Conservation (phyloP, 92 coral and sea anemone species). For the Bergia sp. region DNA sequence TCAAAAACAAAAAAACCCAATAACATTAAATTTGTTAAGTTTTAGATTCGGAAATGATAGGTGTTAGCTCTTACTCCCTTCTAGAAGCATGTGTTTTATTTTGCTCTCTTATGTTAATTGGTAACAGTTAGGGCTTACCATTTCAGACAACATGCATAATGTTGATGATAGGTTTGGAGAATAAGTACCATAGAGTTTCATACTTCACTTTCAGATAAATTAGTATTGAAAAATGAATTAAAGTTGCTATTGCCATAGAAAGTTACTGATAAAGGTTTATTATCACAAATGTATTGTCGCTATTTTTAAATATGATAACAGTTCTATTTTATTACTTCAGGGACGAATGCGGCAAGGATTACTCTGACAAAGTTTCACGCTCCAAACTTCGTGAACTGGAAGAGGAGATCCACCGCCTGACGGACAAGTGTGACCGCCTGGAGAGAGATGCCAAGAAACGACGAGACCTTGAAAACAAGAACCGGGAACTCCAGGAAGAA, state of each 20-base stretch:
- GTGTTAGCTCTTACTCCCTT: no score
- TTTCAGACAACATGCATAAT: no score
- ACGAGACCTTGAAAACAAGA: conserved; percentile 70
- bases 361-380: conserved; percentile 25
- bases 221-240: background rate
- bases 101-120: no score
- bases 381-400: conserved; percentile 58
- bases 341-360: conserved; percentile 25
- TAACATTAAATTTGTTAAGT: no score
- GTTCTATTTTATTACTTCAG: background rate
- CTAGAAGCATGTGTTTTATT: no score
- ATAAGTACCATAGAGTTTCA: no score
- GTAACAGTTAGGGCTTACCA: no score
- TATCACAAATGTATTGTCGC: background rate
- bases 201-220: no score
- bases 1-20: no score
- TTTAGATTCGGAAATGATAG: no score
- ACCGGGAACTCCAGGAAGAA: conserved; percentile 66
- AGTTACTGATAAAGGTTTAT: background rate
- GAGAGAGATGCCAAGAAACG: conserved; percentile 67
- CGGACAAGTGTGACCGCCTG: conserved; percentile 57
- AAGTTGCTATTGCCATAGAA: background rate
- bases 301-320: background rate
- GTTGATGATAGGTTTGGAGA: no score
- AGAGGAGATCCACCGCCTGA: conserved; percentile 58